Evolutionary conservation across 2,888 invertebrate genomes (phyloP).

Genomic region (Brassicogethes aeneus): DNA sequence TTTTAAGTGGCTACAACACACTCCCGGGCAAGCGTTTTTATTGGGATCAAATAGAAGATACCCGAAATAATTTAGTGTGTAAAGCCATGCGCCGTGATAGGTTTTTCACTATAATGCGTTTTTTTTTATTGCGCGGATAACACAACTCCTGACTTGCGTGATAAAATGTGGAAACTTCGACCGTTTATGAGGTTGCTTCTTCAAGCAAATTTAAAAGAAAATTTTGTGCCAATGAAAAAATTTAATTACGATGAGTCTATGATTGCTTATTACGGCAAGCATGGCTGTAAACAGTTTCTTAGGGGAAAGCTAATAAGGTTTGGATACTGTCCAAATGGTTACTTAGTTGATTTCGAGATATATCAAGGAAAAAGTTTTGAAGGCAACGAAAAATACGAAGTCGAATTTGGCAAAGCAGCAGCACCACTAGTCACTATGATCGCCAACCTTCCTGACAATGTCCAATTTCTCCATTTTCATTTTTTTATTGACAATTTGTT

Average conservation of each 20-base stretch:
- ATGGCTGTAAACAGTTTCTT: conserved; percentile 21
- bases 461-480: conserved; percentile 9
- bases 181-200: conserved; percentile 9
- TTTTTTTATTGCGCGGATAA: conserved; percentile 15
- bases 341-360: conserved; percentile 16
- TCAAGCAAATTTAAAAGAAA: conserved; percentile 4
- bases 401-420: conserved; percentile 11
- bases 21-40: conserved; percentile 12
- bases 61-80: conserved; percentile 10
- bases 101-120: conserved; percentile 13
- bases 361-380: conserved; percentile 18
- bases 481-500: conserved; percentile 17
- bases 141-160: conserved; percentile 7
- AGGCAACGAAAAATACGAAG: conserved; percentile 9
- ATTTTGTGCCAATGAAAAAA: conserved; percentile 33
- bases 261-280: conserved; percentile 19
- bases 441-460: conserved; percentile 10
- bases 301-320: conserved; percentile 18
- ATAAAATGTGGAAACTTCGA: conserved; percentile 16
- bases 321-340: conserved; percentile 8
- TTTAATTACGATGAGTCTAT: conserved; percentile 17
- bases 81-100: conserved; percentile 16
- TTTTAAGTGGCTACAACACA: conserved; percentile 15
- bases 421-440: conserved; percentile 14
- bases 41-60: conserved; percentile 13